Conservation (phyloP, 2,113 vertebrate genomes). For the Lagopus leucura region DNA sequence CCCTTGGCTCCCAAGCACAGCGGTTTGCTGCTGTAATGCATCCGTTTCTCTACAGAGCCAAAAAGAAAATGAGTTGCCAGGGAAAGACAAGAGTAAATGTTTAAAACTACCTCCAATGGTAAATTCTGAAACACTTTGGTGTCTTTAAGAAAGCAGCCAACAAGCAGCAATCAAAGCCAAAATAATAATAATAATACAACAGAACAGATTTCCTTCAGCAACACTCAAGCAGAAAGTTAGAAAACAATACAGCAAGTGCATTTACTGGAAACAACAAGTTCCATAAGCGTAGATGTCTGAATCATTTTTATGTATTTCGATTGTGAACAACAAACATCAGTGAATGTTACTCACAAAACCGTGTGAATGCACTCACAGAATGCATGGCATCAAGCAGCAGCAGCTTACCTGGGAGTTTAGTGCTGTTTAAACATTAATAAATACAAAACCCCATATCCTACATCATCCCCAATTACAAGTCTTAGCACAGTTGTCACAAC, state of each 20-base stretch:
- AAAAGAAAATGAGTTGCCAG: neutral
- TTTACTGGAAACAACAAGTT: constrained; percentile 24
- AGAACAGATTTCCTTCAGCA: neutral
- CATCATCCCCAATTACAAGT: neutral
- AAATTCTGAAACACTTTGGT: neutral
- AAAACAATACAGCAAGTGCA: neutral
- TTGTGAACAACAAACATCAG: neutral
- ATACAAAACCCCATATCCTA: neutral
- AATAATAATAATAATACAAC: neutral
- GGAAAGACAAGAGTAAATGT: neutral
- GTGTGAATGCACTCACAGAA: neutral
- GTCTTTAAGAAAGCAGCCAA: neutral
- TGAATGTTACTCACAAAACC: fast-evolving
- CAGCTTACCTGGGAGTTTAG: neutral
- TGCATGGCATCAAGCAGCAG: neutral
- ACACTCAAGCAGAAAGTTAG: neutral
- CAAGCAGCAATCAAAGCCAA: neutral
- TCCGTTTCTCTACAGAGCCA: neutral
- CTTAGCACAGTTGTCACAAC: neutral
- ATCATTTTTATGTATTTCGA: neutral
- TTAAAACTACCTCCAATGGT: neutral
- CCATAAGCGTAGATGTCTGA: neutral
- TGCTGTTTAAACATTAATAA: neutral
- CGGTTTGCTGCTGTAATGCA: neutral
- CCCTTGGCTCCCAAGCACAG: neutral